These are phyloP conservation scores for Melikaiella ostensackeni DNA, from an alignment of 2,888 invertebrate genomes.

Conservation along the genomic window DNA sequence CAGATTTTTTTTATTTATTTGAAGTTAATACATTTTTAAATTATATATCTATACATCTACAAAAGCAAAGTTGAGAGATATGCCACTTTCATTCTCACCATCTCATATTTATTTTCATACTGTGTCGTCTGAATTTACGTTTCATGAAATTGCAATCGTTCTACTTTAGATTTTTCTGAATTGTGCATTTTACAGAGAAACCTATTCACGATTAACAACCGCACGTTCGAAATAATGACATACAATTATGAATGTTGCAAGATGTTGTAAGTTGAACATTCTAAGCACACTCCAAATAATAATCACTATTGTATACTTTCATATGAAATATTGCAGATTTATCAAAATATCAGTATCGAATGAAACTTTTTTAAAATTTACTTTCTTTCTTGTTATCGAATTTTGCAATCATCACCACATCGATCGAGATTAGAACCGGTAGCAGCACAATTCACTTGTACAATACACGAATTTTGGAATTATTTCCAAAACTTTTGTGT, in stretches of 20 bases:
- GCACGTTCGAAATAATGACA: neutral
- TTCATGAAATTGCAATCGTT: neutral
- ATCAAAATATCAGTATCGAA: neutral
- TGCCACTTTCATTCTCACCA: neutral
- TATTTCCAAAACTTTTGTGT: conserved; percentile 6
- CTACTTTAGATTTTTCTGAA: neutral
- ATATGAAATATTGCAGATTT: conserved; percentile 2
- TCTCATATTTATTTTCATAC: neutral
- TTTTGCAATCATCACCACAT: conserved; percentile 14
- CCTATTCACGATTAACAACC: conserved; percentile 23
- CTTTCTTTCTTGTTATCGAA: too few species aligned
- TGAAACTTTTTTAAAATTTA: neutral
- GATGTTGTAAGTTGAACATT: neutral
- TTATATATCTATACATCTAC: too few species aligned
- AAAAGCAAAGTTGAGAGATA: neutral
- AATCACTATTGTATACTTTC: neutral
- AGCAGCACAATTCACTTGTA: conserved; percentile 51
- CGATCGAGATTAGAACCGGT: conserved; percentile 34
- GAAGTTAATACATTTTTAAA: too few species aligned
- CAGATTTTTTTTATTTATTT: neutral
- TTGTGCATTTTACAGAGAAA: conserved; percentile 24
- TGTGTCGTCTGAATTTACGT: neutral
- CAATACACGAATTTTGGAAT: conserved; percentile 38
- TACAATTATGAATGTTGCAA: neutral
- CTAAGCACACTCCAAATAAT: neutral